Evolutionary conservation across 2,888 invertebrate species (phyloP), one percentile per base, ranked within the genome.

Genomic region (Lochmaea capreae): DNA sequence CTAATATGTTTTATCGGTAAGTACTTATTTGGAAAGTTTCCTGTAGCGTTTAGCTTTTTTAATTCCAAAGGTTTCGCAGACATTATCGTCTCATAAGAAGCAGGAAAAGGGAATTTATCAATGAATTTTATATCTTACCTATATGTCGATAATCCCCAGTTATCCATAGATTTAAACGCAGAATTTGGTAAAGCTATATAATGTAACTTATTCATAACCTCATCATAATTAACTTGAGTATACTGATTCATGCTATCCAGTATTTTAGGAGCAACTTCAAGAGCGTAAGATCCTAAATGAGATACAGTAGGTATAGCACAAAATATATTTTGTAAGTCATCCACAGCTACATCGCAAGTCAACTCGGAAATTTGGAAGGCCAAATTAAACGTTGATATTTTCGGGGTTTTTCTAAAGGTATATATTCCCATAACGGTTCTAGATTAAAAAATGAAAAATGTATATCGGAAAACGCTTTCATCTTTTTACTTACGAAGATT

Each of bases 121-220:
- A 14, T 11, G 14, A 18, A 58, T 12, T 18, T 12, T 18, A 33
- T 10, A 18, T 61, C 67, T 72, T 85, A 92, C 93, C 91, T 91
- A 87, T 94, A 97, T 3, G 94, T 96, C 9, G 96, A 90, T 33
- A 97, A 88, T 9, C 96, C 97, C 96, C 96, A 97, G 85, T 97
- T 97, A 84, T 96, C 96, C 96, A 97, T 96, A 67, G 96, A 96
- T 59, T 94, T 95, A 77, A 94, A 92, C 63, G 90, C 90, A 85
- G 96, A 96, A 84, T 96, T 95, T 0, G 95, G 93, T 74, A 97
- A 90, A 1, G 95, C 96, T n/a, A 95, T 92, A 83, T 96, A 92
- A 83, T 96, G 94, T 86, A 96, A 89, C 84, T 96, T 96, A 6
- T 92, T 88, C 73, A 93, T 88, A 1, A 89, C 26, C 4, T n/a